phyloP scores from a whole-genome alignment of 2,113 vertebrate genomes.

The Corythoichthys haematopterus region DNA sequence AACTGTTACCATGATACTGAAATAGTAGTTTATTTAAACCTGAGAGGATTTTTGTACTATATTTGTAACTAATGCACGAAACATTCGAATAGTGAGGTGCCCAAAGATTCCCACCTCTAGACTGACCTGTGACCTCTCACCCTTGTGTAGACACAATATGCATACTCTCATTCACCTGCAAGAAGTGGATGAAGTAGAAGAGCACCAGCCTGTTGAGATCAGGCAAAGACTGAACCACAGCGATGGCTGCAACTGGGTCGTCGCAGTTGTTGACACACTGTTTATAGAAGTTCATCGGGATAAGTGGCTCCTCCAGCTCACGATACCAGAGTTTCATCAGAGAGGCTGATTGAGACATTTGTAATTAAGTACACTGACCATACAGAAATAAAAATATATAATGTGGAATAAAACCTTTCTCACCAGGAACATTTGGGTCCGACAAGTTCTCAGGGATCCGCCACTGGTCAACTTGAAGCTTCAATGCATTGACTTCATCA shows the following conservation, averaged over 20 bases:
- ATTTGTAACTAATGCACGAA: too few relatives aligned
- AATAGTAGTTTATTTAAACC: too few relatives aligned
- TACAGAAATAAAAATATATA: neutral
- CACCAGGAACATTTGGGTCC: conserved; percentile 86
- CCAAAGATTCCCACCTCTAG: too few relatives aligned
- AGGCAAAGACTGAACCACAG: conserved; percentile 81
- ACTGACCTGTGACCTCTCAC: neutral
- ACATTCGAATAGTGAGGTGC: too few relatives aligned
- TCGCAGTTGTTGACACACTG: conserved; percentile 85
- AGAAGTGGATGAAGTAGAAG: conserved; percentile 88
- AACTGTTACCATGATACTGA: too few relatives aligned
- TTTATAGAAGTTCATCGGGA: conserved; percentile 84
- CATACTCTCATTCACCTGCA: conserved; percentile 74
- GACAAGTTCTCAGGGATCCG: conserved; percentile 82
- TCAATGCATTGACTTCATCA: conserved; percentile 87
- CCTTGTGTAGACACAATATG: neutral
- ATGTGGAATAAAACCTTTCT: neutral
- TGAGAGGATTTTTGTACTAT: too few relatives aligned
- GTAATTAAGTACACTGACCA: neutral
- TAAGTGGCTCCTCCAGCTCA: conserved; percentile 86
- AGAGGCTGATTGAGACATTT: conserved; percentile 68
- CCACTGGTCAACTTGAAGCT: conserved; percentile 90
- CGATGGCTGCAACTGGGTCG: conserved; percentile 79
- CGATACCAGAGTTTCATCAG: conserved; percentile 89
- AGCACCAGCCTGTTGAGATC: conserved; percentile 85